Base-by-base conservation (phyloP, 2,797 vertebrate genomes). In the Eptatretus atami region DNA sequence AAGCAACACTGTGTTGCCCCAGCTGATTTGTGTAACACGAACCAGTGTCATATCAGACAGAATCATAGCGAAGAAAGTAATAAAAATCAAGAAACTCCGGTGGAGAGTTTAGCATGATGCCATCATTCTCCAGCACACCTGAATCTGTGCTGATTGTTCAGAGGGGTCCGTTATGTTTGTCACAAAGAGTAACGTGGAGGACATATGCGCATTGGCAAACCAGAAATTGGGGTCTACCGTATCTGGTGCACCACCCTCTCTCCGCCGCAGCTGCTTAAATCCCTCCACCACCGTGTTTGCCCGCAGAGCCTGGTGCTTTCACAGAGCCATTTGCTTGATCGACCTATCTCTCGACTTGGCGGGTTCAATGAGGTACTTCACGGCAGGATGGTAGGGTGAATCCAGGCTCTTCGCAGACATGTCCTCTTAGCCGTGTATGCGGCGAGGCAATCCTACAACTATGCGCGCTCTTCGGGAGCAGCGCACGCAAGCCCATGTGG, bases 381-480 rank as follows among this genome's bases (percentile, higher is more conserved):
- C 15, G n/a, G 57, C 25, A 12, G 57, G 57, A n/a, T 25, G 57
- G n/a, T 25, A 61, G 2, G 57, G 25, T n/a, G 57, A n/a, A 25
- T n/a, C n/a, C 57, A 2, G 57, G n/a, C 15, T n/a, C 57, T 10
- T n/a, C 57, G 57, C 15, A 12, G 57, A 61, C 10, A 25, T n/a
- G 57, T 61, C n/a, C 15, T n/a, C 57, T 9, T 61, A n/a, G 57
- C 57, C 57, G 57, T 25, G 25, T 25, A n/a, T 61, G 57, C 12
- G 57, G 57, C 57, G 25, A n/a, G 25, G n/a, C 57, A 25, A 25
- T 61, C 9, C 11, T 61, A 10, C n/a, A 25, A 61, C 57, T 10
- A 61, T 61, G 57, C 10, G 10, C 15, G 57, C 57, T n/a, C 57
- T 61, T n/a, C 57, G 57, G 57, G 57, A 61, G 57, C 57, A 61